A percentile compares a stretch with the other conserved stretches of the same genome.
These are phyloP conservation scores for Andrena minutula DNA, from an alignment of 2,888 invertebrate species.

Conservation along the genomic window DNA sequence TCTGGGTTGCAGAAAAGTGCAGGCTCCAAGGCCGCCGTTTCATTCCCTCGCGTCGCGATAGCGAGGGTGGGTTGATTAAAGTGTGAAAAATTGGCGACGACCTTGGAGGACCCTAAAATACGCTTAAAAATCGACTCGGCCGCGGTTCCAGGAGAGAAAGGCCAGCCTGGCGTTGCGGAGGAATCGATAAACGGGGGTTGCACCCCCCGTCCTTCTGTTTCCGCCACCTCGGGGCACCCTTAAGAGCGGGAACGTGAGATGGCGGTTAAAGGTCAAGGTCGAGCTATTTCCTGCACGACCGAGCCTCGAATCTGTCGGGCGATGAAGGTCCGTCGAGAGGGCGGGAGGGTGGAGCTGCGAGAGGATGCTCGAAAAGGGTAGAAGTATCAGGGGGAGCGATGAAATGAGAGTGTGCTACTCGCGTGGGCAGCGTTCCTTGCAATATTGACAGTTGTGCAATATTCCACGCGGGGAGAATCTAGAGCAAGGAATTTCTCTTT, in stretches of 20 bases:
- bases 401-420: background rate
- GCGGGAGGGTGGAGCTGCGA: conserved; percentile 10
- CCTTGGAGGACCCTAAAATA: conserved; percentile 19
- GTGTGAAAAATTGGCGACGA: background rate
- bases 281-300: conserved; percentile 81
- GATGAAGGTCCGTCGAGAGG: conserved; percentile 19
- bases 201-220: conserved; percentile 41
- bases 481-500: background rate
- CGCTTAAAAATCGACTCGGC: conserved; percentile 55
- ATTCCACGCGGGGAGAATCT: conserved; percentile 8
- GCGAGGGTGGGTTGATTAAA: conserved; percentile 15
- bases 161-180: conserved; percentile 22
- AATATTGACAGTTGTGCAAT: conserved; percentile 8
- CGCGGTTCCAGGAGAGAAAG: conserved; percentile 41
- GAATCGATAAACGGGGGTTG: conserved; percentile 69
- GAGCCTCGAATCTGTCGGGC: conserved; percentile 70
- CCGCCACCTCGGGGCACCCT: conserved; percentile 72
- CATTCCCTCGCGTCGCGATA: background rate
- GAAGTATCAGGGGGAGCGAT: conserved; percentile 23
- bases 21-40: conserved; percentile 3
- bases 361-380: background rate
- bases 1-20: background rate
- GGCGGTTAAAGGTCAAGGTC: conserved; percentile 81
- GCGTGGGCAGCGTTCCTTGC: background rate
- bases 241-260: conserved; percentile 75